Evolutionary conservation across 2,797 vertebrate genomes (phyloP).

Genomic region (Margarornis squamiger): DNA sequence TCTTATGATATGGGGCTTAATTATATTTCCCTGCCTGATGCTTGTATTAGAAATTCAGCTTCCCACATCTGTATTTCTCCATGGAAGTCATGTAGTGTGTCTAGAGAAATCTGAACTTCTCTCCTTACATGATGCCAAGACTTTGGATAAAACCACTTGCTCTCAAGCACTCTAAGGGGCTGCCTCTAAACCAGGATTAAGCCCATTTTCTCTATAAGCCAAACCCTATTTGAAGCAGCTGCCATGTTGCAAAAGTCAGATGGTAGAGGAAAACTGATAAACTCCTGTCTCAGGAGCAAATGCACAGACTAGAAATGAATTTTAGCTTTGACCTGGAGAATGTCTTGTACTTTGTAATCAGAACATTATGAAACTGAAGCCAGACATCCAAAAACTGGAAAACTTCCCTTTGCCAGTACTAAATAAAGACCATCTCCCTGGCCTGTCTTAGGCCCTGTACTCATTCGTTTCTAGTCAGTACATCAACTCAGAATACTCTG

Average conservation of each 20-base stretch:
- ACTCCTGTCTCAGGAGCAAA: background rate
- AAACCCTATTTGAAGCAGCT: background rate
- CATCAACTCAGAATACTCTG: background rate
- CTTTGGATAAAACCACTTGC: background rate
- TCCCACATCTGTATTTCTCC: background rate
- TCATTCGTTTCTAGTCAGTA: background rate
- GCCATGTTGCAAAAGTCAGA: background rate
- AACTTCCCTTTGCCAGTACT: background rate
- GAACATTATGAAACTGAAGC: background rate
- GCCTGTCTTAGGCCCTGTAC: background rate
- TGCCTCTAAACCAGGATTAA: background rate
- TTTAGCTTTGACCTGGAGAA: background rate
- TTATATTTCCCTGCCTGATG: constrained; percentile 3
- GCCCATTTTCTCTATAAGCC: background rate
- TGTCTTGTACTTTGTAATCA: background rate
- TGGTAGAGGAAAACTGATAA: background rate
- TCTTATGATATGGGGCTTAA: constrained; percentile 5
- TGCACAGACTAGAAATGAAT: background rate
- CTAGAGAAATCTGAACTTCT: constrained; percentile 1
- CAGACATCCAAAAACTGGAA: background rate
- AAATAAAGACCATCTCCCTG: background rate
- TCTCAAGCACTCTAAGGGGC: background rate
- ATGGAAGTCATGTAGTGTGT: background rate
- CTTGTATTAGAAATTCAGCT: constrained; percentile 1
- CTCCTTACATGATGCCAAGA: background rate